Base-by-base conservation (phyloP, 2,888 invertebrate species). In the Schizotus pectinicornis region DNA sequence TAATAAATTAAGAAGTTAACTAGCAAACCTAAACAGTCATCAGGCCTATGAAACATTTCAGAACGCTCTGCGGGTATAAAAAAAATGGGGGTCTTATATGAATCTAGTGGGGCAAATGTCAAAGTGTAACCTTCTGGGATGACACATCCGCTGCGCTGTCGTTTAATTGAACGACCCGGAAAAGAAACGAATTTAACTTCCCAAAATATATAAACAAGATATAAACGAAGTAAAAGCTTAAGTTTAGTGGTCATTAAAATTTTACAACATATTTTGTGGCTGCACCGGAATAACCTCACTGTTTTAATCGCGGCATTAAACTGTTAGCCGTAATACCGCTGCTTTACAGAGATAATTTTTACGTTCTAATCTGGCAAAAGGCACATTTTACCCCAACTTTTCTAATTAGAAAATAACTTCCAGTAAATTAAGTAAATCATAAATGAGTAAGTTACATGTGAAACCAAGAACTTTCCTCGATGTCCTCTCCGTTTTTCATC, bases 201-300 rank as follows among this genome's bases (percentile, higher is more conserved):
- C 22, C 22, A 22, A 22, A 22, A 22, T 22, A 54, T 54, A 58
- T 51, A 61, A 51, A 59, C 56, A 62, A 57, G 59, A 62, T 57
- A 57, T 60, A 62, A 62, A 64, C 47, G 51, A 62, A 61, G 58
- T 62, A 57, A 38, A 51, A 49, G 55, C 55, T 59, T 59, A 62
- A 63, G 39, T 67, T 67, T 66, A 67, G 47, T 59, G 56, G 50
- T 61, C 68, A 63, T 67, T 68, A 68, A 68, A 68, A 64, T 67
- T 68, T 68, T 64, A 68, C 63, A 65, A 61, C 66, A 64, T 65
- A 68, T 67, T 65, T 66, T 63, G 67, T 60, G 65, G 63, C 62
- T 57, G 48, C 48, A 61, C 59, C 47, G 64, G 61, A 65, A 67
- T 62, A 65, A 63, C 64, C 62, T 53, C 53, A 61, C 54, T 43